Evolutionary conservation across 2,888 invertebrate species (phyloP).

Genomic region (Xestia rhomboidea): DNA sequence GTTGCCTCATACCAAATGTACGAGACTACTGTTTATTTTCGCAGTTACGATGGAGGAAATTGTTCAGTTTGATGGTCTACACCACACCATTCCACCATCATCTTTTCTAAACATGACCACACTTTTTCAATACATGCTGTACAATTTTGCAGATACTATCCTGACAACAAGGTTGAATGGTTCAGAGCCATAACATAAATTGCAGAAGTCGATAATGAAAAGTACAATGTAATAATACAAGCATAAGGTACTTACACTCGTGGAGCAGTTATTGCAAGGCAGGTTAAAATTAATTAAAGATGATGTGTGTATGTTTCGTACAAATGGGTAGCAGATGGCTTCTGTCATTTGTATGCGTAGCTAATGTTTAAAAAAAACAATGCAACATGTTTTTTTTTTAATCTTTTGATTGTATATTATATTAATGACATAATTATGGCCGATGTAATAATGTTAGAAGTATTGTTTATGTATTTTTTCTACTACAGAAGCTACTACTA

Average conservation of each 20-base stretch:
- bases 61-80: too few species aligned
- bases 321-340: background rate
- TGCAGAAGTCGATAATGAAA: background rate
- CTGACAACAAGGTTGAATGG: background rate
- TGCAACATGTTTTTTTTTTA: background rate
- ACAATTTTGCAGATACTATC: background rate
- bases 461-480: background rate
- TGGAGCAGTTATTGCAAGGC: background rate
- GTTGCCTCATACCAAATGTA: too few species aligned
- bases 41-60: too few species aligned
- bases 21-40: too few species aligned
- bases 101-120: too few species aligned
- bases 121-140: background rate
- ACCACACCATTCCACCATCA: too few species aligned
- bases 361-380: background rate
- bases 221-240: background rate
- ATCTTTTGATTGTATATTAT: too few species aligned
- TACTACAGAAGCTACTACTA: background rate
- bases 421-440: background rate
- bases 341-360: background rate
- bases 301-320: background rate
- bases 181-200: background rate
- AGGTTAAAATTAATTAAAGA: conserved; percentile 7
- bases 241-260: background rate
- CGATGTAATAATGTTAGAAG: background rate